Evolutionary conservation across 2,113 vertebrate species (phyloP).

Genomic region (Clarias magur): DNA sequence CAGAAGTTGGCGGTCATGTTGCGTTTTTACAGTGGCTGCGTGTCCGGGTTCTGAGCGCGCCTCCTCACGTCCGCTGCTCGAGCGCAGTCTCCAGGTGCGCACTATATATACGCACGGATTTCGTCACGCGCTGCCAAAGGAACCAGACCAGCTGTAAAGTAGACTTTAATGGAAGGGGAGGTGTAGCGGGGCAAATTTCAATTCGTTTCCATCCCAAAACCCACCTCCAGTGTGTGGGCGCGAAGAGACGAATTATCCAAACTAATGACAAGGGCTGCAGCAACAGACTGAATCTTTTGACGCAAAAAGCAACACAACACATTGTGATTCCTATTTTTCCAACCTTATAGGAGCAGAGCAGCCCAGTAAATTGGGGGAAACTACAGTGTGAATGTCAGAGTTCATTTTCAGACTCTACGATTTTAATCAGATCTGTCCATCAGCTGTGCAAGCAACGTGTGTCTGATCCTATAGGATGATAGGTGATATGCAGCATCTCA

Average conservation of each 20-base stretch:
- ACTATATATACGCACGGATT: conserved; percentile 66
- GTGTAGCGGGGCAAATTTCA: conserved; percentile 18
- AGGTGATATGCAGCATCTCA: neutral
- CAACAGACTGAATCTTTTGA: neutral
- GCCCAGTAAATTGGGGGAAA: neutral
- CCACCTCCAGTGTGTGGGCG: conserved; percentile 24
- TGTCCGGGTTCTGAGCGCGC: neutral
- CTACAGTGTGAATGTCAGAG: neutral
- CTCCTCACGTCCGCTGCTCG: conserved; percentile 7
- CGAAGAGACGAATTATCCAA: neutral
- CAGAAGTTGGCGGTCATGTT: conserved; percentile 71
- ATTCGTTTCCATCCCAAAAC: conserved; percentile 34
- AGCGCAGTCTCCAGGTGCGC: conserved; percentile 58
- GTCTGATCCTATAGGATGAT: neutral
- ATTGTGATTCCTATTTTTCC: neutral
- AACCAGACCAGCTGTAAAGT: conserved; percentile 40
- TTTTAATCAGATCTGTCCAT: neutral
- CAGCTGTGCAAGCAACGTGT: neutral
- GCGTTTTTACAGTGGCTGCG: neutral
- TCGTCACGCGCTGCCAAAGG: conserved; percentile 62
- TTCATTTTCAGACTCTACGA: neutral
- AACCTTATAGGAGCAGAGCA: neutral
- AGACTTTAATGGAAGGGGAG: neutral
- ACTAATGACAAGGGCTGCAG: neutral
- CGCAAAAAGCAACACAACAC: neutral